phyloP scores from a whole-genome alignment of 2,888 invertebrate genomes.

The Orgyia antiqua region DNA sequence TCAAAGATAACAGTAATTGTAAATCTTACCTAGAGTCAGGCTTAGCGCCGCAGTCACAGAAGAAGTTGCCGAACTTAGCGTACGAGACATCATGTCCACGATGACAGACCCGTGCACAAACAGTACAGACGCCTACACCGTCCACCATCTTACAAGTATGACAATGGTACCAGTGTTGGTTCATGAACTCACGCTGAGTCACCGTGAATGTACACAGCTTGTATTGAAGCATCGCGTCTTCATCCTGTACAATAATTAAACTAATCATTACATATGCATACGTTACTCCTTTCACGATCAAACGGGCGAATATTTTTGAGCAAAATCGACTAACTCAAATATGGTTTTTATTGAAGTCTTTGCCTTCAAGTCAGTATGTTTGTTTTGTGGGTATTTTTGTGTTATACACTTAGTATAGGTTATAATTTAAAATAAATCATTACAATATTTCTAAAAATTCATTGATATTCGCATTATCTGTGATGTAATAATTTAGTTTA shows the following conservation, averaged over 20 bases:
- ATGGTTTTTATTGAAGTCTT: too few relatives aligned
- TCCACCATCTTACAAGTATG: slow-evolving; percentile 99
- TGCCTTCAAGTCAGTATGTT: too few relatives aligned
- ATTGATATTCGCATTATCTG: too few relatives aligned
- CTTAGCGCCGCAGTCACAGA: slow-evolving; percentile 99
- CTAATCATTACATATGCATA: not conserved
- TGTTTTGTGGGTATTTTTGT: too few relatives aligned
- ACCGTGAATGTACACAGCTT: slow-evolving; percentile 98
- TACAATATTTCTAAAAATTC: too few relatives aligned
- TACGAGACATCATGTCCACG: slow-evolving; percentile 97
- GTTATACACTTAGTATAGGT: too few relatives aligned
- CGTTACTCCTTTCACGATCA: too few relatives aligned
- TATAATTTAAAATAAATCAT: too few relatives aligned
- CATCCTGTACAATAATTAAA: slow-evolving; percentile 75
- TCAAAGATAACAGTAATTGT: too few relatives aligned
- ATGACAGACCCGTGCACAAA: slow-evolving; percentile 98
- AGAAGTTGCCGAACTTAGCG: slow-evolving; percentile 99
- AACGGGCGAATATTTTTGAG: too few relatives aligned
- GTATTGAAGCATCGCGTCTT: slow-evolving; percentile 90
- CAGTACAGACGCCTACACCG: slow-evolving; percentile 97
- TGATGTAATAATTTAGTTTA: too few relatives aligned
- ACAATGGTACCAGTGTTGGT: slow-evolving; percentile 99
- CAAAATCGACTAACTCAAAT: too few relatives aligned
- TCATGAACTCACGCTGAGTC: slow-evolving; percentile 98
- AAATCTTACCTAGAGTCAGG: slow-evolving; percentile 84